Evolutionary conservation across 2,888 invertebrate genomes (phyloP), one percentile per base, ranked within the genome.

Genomic region (Drosophila neotestacea): DNA sequence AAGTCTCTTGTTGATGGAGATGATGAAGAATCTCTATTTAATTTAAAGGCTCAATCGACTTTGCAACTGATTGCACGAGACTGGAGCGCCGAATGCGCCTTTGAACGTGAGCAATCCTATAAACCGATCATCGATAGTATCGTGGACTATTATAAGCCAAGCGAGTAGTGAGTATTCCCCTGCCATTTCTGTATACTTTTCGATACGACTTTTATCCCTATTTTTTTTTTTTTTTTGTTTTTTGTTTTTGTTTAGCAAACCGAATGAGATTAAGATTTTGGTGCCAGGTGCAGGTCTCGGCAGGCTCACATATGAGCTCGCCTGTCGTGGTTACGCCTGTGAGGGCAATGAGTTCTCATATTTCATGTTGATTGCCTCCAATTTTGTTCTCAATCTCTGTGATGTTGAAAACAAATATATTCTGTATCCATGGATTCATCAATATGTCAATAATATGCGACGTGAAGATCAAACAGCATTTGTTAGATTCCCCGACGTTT

Each of bases 311-410:
- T 98, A 96, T 94, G 99, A 99, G 94, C 95, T 99, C 34, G 98
- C 99, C 0, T 94, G 95, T 63, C 94, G 95, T 16, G 99, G 99
- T 1, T 99, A 96, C 93, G 94, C 94, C 9, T 99, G 98, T 86
- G 98, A 99, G 93, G 99, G 99, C 75, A 99, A 99, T 92, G 99
- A 99, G 93, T 99, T 98, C 93, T 98, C 98, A 32, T 94, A 99
- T 41, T 99, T 98, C 92, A 99, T 99, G 99, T 93, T 99, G 52
- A 97, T 99, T 81, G 97, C 98, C 0, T 98, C 99, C 47, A 97
- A 98, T 93, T 99, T 98, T 92, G 96, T 99, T 64, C 93, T 99
- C 47, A 99, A 99, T 93, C 95, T 96, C n/a, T 92, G 92, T 73
- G 82, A 89, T 13, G 86, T 91, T 94, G 92, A 95, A 90, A 96